Evolutionary conservation across 2,113 vertebrate genomes (phyloP).

Genomic region (Colossoma macropomum): DNA sequence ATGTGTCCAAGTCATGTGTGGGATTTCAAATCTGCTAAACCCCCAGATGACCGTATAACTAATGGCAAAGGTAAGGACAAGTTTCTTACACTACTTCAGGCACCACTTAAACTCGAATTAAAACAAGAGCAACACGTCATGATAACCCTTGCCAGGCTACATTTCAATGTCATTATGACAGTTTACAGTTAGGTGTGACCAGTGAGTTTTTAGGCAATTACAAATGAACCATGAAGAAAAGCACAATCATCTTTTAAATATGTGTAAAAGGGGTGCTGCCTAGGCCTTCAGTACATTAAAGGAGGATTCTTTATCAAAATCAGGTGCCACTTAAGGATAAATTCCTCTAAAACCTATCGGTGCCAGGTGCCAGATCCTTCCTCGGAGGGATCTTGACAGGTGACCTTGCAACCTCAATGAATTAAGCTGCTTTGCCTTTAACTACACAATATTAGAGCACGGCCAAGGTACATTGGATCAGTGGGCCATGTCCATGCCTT

Average conservation of each 20-base stretch:
- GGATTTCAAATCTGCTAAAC: neutral
- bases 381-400: too few relatives aligned
- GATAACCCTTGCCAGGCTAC: neutral
- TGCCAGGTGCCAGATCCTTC: neutral
- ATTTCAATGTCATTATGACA: neutral
- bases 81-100: neutral
- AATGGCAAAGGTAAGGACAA: neutral
- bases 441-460: neutral
- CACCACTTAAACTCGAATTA: neutral
- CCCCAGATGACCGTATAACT: neutral
- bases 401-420: neutral
- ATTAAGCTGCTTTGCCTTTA: slow-evolving; percentile 20
- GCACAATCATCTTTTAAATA: neutral
- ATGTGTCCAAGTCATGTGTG: neutral
- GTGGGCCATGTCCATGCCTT: neutral
- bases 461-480: neutral
- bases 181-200: neutral
- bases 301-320: too few relatives aligned
- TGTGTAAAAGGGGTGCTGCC: neutral
- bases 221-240: neutral
- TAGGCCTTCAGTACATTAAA: neutral
- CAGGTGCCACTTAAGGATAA: neutral
- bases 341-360: neutral
- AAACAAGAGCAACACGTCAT: neutral
- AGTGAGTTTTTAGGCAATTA: neutral